These are phyloP conservation scores for Stenichneumon culpator DNA, from an alignment of 2,888 invertebrate genomes.

Conservation along the genomic window DNA sequence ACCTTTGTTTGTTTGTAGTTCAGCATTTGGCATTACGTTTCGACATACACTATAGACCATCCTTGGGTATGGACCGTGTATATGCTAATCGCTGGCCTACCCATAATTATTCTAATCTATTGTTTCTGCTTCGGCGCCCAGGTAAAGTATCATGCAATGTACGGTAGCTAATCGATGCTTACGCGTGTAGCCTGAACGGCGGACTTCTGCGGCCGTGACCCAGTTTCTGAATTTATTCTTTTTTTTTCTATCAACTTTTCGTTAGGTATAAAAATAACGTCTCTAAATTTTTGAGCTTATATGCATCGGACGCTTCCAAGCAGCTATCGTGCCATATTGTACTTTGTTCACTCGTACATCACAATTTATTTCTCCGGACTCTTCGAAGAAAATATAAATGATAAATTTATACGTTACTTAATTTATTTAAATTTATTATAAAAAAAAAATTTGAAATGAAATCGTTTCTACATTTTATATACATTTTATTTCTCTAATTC, in stretches of 20 bases:
- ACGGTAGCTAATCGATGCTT: conserved; percentile 11
- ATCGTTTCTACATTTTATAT: too few species aligned
- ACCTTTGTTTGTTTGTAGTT: conserved; percentile 88
- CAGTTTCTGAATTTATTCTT: neutral
- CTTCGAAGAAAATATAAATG: too few species aligned
- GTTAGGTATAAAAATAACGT: neutral
- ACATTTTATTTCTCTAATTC: too few species aligned
- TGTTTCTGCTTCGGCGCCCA: conserved; percentile 90
- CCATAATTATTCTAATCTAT: conserved; percentile 93
- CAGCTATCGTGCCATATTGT: too few species aligned
- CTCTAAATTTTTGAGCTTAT: neutral
- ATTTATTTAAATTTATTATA: too few species aligned
- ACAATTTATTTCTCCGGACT: too few species aligned
- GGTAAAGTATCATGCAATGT: conserved; percentile 83
- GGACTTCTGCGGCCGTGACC: neutral
- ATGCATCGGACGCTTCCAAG: neutral
- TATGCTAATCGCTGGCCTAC: conserved; percentile 91
- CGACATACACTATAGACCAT: conserved; percentile 92
- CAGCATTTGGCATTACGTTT: conserved; percentile 91
- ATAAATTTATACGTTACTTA: too few species aligned
- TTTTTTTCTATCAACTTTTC: neutral
- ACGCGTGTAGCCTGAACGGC: conserved; percentile 1
- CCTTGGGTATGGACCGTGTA: conserved; percentile 97
- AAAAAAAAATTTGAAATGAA: too few species aligned
- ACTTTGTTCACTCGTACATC: too few species aligned